phyloP scores from a whole-genome alignment of 30 jellyfish, hydroid and myxozoan genomes.

The Aurelia sp. region DNA sequence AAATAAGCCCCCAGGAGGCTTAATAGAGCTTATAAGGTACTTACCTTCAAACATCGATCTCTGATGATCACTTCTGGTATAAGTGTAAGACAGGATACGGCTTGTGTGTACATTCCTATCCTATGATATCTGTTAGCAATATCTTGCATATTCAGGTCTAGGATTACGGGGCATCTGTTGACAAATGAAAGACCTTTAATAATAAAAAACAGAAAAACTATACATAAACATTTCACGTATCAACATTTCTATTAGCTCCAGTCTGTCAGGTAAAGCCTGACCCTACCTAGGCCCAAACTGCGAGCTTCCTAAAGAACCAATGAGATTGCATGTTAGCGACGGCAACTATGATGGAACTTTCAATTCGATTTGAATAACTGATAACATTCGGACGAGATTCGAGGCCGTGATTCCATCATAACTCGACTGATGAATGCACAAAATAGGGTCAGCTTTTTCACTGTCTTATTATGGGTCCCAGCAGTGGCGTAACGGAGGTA shows the following conservation, averaged over 20 bases:
- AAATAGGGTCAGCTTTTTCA: too few species aligned
- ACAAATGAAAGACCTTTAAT: background rate
- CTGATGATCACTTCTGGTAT: constrained; percentile 78
- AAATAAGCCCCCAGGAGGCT: too few species aligned
- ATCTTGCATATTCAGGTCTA: constrained; percentile 80
- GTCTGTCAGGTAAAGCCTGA: background rate
- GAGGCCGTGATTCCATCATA: too few species aligned
- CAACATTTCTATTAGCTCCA: background rate
- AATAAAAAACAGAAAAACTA: too few species aligned
- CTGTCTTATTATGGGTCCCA: background rate
- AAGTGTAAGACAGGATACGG: constrained; percentile 78
- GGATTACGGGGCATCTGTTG: constrained; percentile 94
- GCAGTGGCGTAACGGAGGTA: too few species aligned
- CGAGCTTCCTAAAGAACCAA: too few species aligned
- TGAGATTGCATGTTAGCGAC: too few species aligned
- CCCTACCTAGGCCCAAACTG: background rate
- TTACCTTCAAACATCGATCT: constrained; percentile 72
- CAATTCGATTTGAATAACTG: too few species aligned
- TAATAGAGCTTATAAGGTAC: background rate
- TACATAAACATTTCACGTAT: too few species aligned
- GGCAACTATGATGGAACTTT: too few species aligned
- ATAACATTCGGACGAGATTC: too few species aligned
- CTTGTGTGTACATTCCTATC: constrained; percentile 75
- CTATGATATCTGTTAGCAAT: constrained; percentile 68
- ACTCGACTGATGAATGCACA: too few species aligned